Evolutionary conservation across 2,888 invertebrate genomes (phyloP).

Genomic region (Trichopoda pennipes): DNA sequence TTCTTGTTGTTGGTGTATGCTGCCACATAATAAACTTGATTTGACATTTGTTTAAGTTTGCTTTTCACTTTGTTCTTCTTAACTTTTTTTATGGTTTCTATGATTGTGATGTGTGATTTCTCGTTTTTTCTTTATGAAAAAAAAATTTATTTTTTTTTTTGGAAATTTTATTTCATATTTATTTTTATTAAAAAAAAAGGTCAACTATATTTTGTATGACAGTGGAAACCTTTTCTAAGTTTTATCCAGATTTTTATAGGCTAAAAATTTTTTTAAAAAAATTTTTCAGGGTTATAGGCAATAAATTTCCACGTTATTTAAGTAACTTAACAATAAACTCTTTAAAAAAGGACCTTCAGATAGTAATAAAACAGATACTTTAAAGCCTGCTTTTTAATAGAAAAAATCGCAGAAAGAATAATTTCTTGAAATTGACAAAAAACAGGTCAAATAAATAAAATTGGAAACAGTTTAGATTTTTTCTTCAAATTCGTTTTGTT

Average conservation of each 20-base stretch:
- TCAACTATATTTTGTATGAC: background rate
- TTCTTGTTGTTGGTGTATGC: slow-evolving; percentile 15
- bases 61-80: slow-evolving; percentile 28
- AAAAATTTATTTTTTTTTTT: background rate
- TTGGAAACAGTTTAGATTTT: too few species aligned
- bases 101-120: slow-evolving; percentile 18
- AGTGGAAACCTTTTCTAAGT: background rate
- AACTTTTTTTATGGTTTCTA: slow-evolving; percentile 44
- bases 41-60: slow-evolving; percentile 66
- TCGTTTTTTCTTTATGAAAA: background rate
- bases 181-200: background rate
- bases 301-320: slow-evolving; percentile 64
- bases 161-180: background rate
- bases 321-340: slow-evolving; percentile 6
- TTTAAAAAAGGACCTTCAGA: slow-evolving; percentile 34
- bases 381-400: background rate
- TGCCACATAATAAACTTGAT: slow-evolving; percentile 67
- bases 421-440: too few species aligned
- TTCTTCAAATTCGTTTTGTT: too few species aligned
- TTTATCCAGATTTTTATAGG: slow-evolving; percentile 10
- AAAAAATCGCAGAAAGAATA: too few species aligned
- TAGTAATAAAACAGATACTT: slow-evolving; percentile 54
- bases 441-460: too few species aligned
- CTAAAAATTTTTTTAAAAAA: slow-evolving; percentile 27
- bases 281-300: slow-evolving; percentile 49